Conservation (phyloP, 2,113 vertebrate species). For the Bubo bubo region DNA sequence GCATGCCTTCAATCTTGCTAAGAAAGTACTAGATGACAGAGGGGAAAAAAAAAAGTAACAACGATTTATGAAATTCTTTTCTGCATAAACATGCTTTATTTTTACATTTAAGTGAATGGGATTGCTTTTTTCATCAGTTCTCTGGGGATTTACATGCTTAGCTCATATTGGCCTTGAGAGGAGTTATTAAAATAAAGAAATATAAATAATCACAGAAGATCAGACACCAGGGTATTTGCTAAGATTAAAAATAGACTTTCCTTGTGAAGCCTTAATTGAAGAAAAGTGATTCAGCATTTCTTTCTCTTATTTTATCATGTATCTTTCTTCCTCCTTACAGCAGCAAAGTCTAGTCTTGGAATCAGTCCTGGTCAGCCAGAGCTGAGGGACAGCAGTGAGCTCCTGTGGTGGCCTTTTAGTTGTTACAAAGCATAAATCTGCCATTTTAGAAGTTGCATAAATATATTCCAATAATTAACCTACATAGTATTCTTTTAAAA, state of each 20-base stretch:
- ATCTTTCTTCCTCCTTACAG: neutral
- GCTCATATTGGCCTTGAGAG: neutral
- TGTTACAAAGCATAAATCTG: neutral
- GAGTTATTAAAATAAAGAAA: slow-evolving; percentile 23
- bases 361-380: neutral
- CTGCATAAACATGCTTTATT: slow-evolving; percentile 29
- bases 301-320: neutral
- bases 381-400: neutral
- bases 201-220: slow-evolving; percentile 20
- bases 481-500: neutral
- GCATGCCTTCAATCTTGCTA: neutral
- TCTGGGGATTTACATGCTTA: slow-evolving; percentile 6
- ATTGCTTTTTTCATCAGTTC: neutral
- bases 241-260: slow-evolving; percentile 14
- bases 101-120: slow-evolving; percentile 7
- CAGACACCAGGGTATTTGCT: neutral
- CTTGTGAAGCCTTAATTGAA: neutral
- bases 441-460: neutral
- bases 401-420: neutral
- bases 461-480: neutral
- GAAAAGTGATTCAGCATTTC: neutral
- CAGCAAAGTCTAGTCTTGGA: neutral
- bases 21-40: neutral
- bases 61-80: slow-evolving; percentile 3
- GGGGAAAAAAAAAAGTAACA: neutral